These are phyloP conservation scores for Caenorhabditis panamensis DNA, from an alignment of 2,888 invertebrate species.

Conservation along the genomic window DNA sequence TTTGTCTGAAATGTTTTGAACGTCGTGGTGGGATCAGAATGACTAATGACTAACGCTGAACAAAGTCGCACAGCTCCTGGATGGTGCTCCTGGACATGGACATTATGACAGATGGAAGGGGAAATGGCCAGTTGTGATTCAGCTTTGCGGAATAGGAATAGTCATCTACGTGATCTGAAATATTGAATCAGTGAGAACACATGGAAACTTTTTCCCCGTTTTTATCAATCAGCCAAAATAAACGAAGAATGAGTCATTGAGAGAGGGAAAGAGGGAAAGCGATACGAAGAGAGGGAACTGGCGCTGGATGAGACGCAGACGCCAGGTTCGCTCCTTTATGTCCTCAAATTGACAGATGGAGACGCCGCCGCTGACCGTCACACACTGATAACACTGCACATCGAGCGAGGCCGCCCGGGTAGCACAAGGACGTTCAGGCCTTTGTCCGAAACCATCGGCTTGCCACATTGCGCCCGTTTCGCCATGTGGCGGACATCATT, in stretches of 20 bases:
- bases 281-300: constrained; percentile 13
- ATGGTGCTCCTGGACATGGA: constrained; percentile 76
- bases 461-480: constrained; percentile 28
- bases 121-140: not conserved
- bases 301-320: constrained; percentile 18
- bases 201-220: not conserved
- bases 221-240: constrained; percentile 20
- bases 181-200: not conserved
- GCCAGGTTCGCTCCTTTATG: constrained; percentile 35
- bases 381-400: constrained; percentile 45
- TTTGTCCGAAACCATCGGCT: constrained; percentile 25
- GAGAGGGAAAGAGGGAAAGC: constrained; percentile 22
- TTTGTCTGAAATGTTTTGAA: constrained; percentile 77
- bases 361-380: constrained; percentile 39
- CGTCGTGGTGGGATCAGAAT: not conserved
- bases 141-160: constrained; percentile 8
- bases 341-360: constrained; percentile 62
- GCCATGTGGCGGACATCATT: constrained; percentile 6
- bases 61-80: constrained; percentile 76
- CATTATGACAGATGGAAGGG: constrained; percentile 61
- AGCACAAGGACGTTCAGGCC: constrained; percentile 36
- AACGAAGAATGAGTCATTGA: constrained; percentile 43
- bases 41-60: constrained; percentile 72
- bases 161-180: constrained; percentile 39
- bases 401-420: constrained; percentile 9